Evolutionary conservation across 2,113 vertebrate genomes (phyloP).

Genomic region (Chamaea fasciata): DNA sequence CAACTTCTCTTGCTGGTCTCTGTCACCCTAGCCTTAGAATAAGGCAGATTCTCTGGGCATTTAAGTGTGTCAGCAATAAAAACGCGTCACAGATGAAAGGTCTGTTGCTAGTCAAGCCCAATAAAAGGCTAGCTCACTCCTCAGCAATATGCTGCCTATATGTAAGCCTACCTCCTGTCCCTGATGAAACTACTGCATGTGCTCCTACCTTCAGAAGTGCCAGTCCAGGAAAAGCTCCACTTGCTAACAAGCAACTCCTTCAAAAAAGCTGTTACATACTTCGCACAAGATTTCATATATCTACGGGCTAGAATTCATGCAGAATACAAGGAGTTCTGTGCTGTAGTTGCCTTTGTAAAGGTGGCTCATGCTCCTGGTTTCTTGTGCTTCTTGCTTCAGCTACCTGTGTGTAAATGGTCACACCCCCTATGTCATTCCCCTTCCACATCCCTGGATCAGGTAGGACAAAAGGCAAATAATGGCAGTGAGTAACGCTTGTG

Average conservation of each 20-base stretch:
- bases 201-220: neutral
- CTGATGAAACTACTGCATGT: neutral
- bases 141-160: neutral
- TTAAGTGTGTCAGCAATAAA: neutral
- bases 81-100: neutral
- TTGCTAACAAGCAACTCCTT: neutral
- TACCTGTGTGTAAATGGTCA: neutral
- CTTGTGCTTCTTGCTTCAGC: neutral
- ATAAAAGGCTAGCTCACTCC: slow-evolving; percentile 5
- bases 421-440: neutral
- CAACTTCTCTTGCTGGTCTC: neutral
- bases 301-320: neutral
- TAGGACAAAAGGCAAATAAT: neutral
- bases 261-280: neutral
- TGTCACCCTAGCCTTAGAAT: neutral
- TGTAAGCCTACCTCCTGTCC: slow-evolving; percentile 32
- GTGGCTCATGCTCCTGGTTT: neutral
- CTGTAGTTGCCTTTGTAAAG: neutral
- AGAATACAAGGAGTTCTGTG: neutral
- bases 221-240: neutral
- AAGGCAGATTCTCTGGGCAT: neutral
- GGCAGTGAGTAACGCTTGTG: neutral
- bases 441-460: neutral
- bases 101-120: neutral
- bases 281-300: neutral